Evolutionary conservation across 2,797 vertebrate species (phyloP).

Genomic region (Nyctibius grandis): DNA sequence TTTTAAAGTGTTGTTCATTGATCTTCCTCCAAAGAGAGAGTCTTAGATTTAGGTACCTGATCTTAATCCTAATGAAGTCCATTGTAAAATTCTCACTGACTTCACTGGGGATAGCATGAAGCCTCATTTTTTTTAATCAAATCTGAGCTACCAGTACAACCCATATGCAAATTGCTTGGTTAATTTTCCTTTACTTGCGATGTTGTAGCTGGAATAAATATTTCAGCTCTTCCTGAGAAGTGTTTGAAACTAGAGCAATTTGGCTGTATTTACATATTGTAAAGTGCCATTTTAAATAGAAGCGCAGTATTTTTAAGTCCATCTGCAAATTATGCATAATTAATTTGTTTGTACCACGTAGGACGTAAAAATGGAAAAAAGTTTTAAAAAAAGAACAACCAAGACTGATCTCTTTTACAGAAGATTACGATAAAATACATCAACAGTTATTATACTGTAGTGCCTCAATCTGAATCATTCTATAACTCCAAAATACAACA

Average conservation of each 20-base stretch:
- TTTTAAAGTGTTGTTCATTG: slow-evolving; percentile 32
- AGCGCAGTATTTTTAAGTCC: not conserved
- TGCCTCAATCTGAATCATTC: not conserved
- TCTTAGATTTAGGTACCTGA: slow-evolving; percentile 12
- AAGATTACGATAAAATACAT: not conserved
- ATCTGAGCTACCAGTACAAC: not conserved
- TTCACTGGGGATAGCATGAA: not conserved
- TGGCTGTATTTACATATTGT: not conserved
- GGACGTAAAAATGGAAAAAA: not conserved
- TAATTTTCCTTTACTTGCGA: not conserved
- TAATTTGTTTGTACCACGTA: not conserved
- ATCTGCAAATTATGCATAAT: not conserved
- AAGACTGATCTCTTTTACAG: not conserved
- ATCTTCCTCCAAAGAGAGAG: slow-evolving; percentile 22
- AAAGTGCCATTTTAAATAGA: not conserved
- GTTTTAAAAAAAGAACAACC: not conserved
- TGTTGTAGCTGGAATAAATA: not conserved
- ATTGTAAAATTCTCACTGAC: not conserved
- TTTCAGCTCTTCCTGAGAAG: not conserved
- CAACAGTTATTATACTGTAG: not conserved
- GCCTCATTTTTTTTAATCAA: not conserved
- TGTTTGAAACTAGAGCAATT: not conserved
- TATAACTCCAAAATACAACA: not conserved
- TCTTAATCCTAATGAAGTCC: slow-evolving; percentile 34
- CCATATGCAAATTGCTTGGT: not conserved